Base-by-base conservation (phyloP, 2,888 invertebrate genomes). In the Mythimna impura region DNA sequence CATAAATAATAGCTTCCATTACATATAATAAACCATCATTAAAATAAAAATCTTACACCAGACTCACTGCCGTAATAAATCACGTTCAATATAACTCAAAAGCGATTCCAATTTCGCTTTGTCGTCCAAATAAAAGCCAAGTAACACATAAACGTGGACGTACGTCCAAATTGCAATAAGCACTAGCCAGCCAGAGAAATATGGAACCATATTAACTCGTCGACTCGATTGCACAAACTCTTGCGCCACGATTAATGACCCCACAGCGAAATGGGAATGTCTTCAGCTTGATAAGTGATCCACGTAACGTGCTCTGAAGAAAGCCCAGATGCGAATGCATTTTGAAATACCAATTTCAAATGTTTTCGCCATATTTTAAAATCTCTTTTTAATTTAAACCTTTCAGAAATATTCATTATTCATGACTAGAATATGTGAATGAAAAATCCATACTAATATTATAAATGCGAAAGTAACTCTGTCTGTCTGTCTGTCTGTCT, bases 251-350 rank as follows among this genome's bases (percentile, higher is more conserved):
- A 87, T 86, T 86, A 84, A 86, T 87, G 86, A 80, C 71, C 62
- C 66, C 61, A 66, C 64, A 76, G 77, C 73, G 77, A 78, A 84
- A 86, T 84, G 81, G 82, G 80, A 80, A 83, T 84, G 82, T 82
- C 87, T 82, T 73, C 75, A 77, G 22, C 60, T 81, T 87, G 86
- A 84, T 83, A 86, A 85, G 85, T 86, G 78, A 78, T 82, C 76
- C 85, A 70, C 66, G 65, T 74, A 76, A 84, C 77, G 67, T 69
- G 66, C 62, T 47, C 58, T 47, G 60, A 81, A 76, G 86, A 84
- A 76, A 84, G 63, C 67, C 71, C 73, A 84, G 79, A 79, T 68
- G 79, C 60, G 85, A 82, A 84, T 76, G 66, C 76, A 73, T 82
- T 82, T 78, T 63, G 61, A 80, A 84, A 68, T 71, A 78, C 34